Base-by-base conservation (phyloP, 2,113 vertebrate genomes). In the Rhadina sibilatrix region DNA sequence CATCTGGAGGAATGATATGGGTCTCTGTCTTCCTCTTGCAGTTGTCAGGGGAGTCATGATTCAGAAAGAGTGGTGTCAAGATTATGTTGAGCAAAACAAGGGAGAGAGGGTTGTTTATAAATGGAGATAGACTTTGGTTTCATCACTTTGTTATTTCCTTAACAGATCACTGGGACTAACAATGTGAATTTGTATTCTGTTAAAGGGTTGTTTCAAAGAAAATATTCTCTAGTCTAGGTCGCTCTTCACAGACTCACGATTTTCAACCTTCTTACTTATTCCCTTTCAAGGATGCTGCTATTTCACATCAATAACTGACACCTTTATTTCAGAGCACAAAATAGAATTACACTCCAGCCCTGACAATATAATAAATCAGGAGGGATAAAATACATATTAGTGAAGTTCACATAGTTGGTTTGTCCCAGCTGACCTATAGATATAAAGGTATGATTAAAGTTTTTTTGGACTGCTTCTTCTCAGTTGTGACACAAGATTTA, bases 281-380 rank as follows among this genome's bases (percentile, higher is more conserved):
- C 83, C 76, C 50, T 96, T 95, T 87, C 92, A 94, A 96, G 71
- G 65, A 94, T 95, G 91, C 90, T 96, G 82, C 82, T 89, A 59
- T 96, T 89, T 97, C 91, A 87, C 94, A 94, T 96, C 71, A 91
- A 97, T 97, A 94, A 92, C 87, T 97, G 91, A 93, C 89, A 97
- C 90, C 87, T 98, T 97, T 95, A 96, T 97, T 98, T 97, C 89
- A 81, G 65, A 96, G 89, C 91, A 95, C 77, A 97, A 97, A 96
- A 96, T 90, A 94, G 94, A 96, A 97, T 97, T 97, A 97, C 64
- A 95, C 82, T 94, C 60, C 88, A 94, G 61, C 25, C 56, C 59
- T 97, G 87, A 95, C 95, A 94, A 97, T 94, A 83, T 84, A 95
- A 96, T 94, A 96, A 96, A 96, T 91, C 91, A 79, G 91, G 69